Evolutionary conservation across 2,888 invertebrate genomes (phyloP).

Genomic region (Pollenia labialis): DNA sequence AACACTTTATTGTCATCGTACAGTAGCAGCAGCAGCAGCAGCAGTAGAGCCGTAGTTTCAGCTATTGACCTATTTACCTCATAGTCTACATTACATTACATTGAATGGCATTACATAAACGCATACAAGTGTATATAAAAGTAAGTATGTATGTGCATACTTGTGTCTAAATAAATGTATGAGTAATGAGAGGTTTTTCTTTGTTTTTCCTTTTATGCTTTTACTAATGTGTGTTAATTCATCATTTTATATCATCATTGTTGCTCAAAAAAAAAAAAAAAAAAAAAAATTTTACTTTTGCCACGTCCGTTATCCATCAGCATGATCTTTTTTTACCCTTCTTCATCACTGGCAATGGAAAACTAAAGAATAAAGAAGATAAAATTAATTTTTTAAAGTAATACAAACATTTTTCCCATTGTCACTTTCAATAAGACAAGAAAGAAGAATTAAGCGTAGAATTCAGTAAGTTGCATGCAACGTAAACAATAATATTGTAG

Average conservation of each 20-base stretch:
- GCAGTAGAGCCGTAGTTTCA: constrained; percentile 34
- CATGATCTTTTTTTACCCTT: background rate
- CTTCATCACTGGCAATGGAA: constrained; percentile 31
- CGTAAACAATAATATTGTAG: constrained; percentile 29
- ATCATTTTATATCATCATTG: constrained; percentile 54
- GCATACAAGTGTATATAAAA: background rate
- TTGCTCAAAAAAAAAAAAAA: background rate
- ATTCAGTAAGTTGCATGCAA: constrained; percentile 45
- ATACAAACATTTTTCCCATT: constrained; percentile 70
- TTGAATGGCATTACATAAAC: background rate
- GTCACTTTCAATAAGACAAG: constrained; percentile 71
- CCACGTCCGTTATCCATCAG: constrained; percentile 50
- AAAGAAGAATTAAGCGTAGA: constrained; percentile 36
- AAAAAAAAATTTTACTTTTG: constrained; percentile 1
- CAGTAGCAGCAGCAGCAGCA: constrained; percentile 10
- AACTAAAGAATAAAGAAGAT: constrained; percentile 18
- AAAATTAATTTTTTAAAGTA: constrained; percentile 20
- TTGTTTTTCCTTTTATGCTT: constrained; percentile 40
- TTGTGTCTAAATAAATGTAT: background rate
- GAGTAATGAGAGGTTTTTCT: constrained; percentile 54
- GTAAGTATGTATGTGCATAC: background rate
- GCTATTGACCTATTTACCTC: constrained; percentile 69
- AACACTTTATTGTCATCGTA: constrained; percentile 44
- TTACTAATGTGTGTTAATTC: constrained; percentile 61
- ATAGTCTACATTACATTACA: constrained; percentile 61